phyloP scores from a whole-genome alignment of 2,113 vertebrate genomes.

The Pleuronectes platessa region DNA sequence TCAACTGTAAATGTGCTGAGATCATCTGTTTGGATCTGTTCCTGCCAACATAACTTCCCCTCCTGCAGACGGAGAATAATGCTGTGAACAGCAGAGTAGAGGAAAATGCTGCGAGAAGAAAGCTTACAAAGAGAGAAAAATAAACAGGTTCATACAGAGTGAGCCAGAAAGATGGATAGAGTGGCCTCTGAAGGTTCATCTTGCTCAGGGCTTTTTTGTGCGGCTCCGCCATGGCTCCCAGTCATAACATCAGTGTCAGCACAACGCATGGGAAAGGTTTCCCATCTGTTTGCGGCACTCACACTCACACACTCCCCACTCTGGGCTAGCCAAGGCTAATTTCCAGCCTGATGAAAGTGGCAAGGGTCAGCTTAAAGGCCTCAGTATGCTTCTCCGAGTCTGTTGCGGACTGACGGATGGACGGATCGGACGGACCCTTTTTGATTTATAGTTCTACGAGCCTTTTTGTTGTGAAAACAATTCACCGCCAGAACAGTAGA shows the following conservation, averaged over 20 bases:
- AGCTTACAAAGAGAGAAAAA: background rate
- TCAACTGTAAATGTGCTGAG: constrained; percentile 18
- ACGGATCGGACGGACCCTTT: too few relatives aligned
- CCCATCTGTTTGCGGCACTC: constrained; percentile 32
- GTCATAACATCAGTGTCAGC: constrained; percentile 37
- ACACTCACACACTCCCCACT: constrained; percentile 28
- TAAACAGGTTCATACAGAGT: background rate
- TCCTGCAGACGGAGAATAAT: background rate
- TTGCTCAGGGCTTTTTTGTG: constrained; percentile 27
- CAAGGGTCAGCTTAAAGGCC: constrained; percentile 59
- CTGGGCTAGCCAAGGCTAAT: constrained; percentile 58
- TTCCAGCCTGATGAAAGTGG: constrained; percentile 54
- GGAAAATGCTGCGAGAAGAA: background rate
- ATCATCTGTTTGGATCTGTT: constrained; percentile 18
- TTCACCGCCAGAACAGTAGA: too few relatives aligned
- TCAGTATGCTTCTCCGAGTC: too few relatives aligned
- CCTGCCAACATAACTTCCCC: background rate
- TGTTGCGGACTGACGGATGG: too few relatives aligned
- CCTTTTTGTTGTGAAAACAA: too few relatives aligned
- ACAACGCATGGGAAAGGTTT: constrained; percentile 25
- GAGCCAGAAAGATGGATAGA: constrained; percentile 29
- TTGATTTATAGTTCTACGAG: too few relatives aligned
- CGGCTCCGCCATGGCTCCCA: constrained; percentile 24
- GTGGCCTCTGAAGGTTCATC: constrained; percentile 19
- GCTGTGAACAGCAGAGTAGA: background rate